These are phyloP conservation scores for Scaeva pyrastri DNA, from an alignment of 2,888 invertebrate species.

Conservation along the genomic window DNA sequence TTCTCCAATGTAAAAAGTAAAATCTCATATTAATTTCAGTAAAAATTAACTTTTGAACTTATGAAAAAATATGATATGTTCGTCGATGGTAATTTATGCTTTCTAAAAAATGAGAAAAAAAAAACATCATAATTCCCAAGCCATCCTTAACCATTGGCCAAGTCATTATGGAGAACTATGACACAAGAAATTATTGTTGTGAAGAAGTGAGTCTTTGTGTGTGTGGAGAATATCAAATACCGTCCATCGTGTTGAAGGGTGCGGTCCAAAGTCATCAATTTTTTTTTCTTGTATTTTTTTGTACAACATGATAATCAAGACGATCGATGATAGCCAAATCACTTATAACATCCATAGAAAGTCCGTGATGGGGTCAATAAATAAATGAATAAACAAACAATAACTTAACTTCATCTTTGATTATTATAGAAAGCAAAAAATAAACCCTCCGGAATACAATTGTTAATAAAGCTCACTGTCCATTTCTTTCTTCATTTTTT, in stretches of 20 bases:
- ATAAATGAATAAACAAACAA: neutral
- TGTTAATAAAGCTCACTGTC: slow-evolving; percentile 8
- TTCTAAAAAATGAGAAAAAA: neutral
- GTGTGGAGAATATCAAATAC: neutral
- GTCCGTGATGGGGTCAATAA: slow-evolving; percentile 9
- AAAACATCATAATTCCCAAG: neutral
- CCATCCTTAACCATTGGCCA: neutral
- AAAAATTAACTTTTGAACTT: neutral
- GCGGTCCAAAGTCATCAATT: slow-evolving; percentile 13
- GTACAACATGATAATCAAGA: slow-evolving; percentile 10
- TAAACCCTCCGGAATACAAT: slow-evolving; percentile 22
- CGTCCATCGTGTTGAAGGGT: neutral
- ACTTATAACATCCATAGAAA: slow-evolving; percentile 13
- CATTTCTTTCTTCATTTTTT: neutral
- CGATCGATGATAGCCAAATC: slow-evolving; percentile 7
- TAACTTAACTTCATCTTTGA: neutral
- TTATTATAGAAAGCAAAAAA: neutral
- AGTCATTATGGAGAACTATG: neutral
- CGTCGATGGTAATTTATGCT: neutral
- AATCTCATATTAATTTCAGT: neutral
- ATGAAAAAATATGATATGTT: neutral
- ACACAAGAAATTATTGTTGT: slow-evolving; percentile 2
- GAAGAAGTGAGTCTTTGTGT: too few relatives aligned
- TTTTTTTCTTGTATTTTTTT: neutral
- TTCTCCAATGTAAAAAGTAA: neutral